Percentiles rank a stretch among this genome's conserved stretches.
These are phyloP conservation scores for Anableps anableps DNA, from an alignment of 2,797 vertebrate species.

Conservation along the genomic window DNA sequence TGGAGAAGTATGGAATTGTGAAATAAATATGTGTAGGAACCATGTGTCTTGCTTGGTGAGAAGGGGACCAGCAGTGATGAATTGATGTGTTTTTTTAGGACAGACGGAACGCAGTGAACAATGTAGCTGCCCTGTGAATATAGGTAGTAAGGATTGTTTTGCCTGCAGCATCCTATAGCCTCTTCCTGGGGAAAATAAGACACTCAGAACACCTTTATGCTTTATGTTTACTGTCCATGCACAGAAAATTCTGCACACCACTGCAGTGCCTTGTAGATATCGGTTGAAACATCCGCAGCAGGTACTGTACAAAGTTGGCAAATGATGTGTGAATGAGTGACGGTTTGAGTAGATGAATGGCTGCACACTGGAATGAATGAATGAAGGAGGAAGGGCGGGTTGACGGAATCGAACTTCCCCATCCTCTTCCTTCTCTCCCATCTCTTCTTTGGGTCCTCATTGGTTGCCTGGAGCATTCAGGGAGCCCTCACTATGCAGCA, in stretches of 20 bases:
- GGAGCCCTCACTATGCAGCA: constrained; percentile 70
- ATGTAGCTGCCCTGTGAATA: constrained; percentile 4
- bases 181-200: background rate
- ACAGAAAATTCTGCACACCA: background rate
- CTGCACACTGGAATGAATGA: constrained; percentile 33
- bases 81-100: constrained; percentile 4
- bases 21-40: background rate
- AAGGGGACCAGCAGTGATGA: constrained; percentile 1
- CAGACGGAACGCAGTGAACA: constrained; percentile 13
- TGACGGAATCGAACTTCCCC: constrained; percentile 20
- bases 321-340: constrained; percentile 46
- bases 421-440: constrained; percentile 9
- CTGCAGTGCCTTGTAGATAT: background rate
- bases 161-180: constrained; percentile 49
- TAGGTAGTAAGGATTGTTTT: constrained; percentile 44
- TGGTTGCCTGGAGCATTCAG: constrained; percentile 60
- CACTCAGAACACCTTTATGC: background rate
- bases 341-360: constrained; percentile 41
- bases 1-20: background rate
- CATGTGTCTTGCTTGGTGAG: background rate
- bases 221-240: background rate
- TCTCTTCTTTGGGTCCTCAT: constrained; percentile 37
- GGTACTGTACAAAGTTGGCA: constrained; percentile 15
- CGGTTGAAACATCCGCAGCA: constrained; percentile 36
- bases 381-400: constrained; percentile 23